Base-by-base conservation (phyloP, 2,888 invertebrate species). In the Catocala sponsa region DNA sequence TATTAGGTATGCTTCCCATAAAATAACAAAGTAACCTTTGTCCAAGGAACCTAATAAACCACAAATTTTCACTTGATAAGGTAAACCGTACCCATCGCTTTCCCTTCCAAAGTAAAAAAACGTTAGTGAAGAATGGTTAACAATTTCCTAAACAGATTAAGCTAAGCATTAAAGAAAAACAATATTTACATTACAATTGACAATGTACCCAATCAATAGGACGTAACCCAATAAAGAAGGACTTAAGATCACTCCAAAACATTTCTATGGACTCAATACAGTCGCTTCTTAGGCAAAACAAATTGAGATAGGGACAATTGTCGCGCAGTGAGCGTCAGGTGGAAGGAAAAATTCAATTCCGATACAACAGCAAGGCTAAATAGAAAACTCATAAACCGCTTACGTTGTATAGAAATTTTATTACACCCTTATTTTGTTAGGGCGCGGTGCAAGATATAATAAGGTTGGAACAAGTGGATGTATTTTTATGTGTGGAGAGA, bases 351-450 rank as follows among this genome's bases (percentile, higher is more conserved):
- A 78, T 78, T 78, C 80, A 80, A 84, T 83, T 78, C 71, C 78
- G 73, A 76, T 75, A 72, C 74, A 66, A 74, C 59, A 71, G 65
- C 74, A 68, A 55, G 70, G 76, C 78, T 84, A 83, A 85, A 85
- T 83, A 85, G 82, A 78, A 83, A 85, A 81, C 79, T 83, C 83
- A 82, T 85, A 86, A 86, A 85, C 84, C 83, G 83, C 81, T 86
- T 85, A 85, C 81, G 75, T 74, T 84, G 76, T 81, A 72, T 77
- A 78, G 70, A 76, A 67, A 79, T 81, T 80, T 81, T 82, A 75
- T 84, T 81, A 79, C 78, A 62, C 58, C 73, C 66, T 73, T 71
- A 79, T 82, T 80, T 76, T 67, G 47, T 69, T 63, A 41, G 32
- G 25, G 41, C 10, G n/a, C 32, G 66, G 72, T 52, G 13, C 41